Percentiles rank a stretch among this genome's conserved stretches.
Conservation (phyloP, 1,140 invertebrate species). For the Drosophila insularis region DNA sequence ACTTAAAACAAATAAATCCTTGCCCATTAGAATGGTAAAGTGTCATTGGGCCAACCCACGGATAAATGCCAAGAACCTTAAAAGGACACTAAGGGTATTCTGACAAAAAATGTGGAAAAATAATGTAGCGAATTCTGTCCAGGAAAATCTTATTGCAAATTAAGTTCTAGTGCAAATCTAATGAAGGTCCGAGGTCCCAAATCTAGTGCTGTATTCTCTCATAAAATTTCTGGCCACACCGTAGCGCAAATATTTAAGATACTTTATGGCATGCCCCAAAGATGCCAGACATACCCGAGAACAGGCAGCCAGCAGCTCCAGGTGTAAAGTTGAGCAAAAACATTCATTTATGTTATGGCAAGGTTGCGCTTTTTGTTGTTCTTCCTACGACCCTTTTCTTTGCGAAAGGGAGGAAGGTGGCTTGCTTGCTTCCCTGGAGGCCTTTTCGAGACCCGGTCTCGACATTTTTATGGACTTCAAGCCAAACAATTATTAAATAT, state of each 20-base stretch:
- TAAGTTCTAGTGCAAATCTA: slow-evolving; percentile 65
- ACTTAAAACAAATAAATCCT: background rate
- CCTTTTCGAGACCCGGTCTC: slow-evolving; percentile 14
- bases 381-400: slow-evolving; percentile 57
- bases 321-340: slow-evolving; percentile 69
- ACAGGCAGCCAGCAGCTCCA: slow-evolving; percentile 31
- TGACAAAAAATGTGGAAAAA: background rate
- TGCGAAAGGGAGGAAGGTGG: slow-evolving; percentile 18
- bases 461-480: slow-evolving; percentile 63
- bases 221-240: slow-evolving; percentile 57
- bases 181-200: slow-evolving; percentile 50
- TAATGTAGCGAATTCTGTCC: slow-evolving; percentile 52
- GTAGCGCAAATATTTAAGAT: slow-evolving; percentile 73
- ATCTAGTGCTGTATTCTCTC: slow-evolving; percentile 1
- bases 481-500: slow-evolving; percentile 72
- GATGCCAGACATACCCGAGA: slow-evolving; percentile 56
- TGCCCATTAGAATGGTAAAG: no score
- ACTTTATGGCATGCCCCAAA: slow-evolving; percentile 69
- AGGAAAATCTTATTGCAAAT: slow-evolving; percentile 37
- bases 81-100: background rate
- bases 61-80: background rate
- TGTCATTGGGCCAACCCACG: no score
- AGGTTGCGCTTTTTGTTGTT: slow-evolving; percentile 69
- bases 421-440: slow-evolving; percentile 27
- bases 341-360: slow-evolving; percentile 66